A percentile compares a stretch with the other conserved stretches of the same genome.
Evolutionary conservation across 2,888 invertebrate genomes (phyloP).

Genomic region (Nomada goodeniana): DNA sequence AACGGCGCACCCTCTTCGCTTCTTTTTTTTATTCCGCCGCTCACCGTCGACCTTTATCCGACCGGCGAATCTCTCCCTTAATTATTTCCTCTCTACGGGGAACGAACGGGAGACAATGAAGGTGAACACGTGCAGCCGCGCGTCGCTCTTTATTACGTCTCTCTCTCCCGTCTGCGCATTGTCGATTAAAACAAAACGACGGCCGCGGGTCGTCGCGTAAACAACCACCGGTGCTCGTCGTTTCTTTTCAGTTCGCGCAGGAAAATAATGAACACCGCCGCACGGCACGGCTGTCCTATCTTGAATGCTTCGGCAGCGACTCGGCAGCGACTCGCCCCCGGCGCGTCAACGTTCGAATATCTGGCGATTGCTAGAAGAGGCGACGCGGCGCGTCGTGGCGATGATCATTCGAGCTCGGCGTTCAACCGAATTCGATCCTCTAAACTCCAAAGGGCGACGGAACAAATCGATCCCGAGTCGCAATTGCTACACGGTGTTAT

Average conservation of each 20-base stretch:
- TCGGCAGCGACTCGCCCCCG: too few species aligned
- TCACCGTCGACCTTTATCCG: slow-evolving; percentile 59
- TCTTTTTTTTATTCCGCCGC: slow-evolving; percentile 36
- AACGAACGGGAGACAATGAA: slow-evolving; percentile 63
- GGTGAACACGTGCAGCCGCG: slow-evolving; percentile 76
- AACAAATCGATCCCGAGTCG: too few species aligned
- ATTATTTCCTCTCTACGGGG: slow-evolving; percentile 79
- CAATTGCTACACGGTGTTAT: too few species aligned
- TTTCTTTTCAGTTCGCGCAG: slow-evolving; percentile 10
- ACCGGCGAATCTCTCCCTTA: slow-evolving; percentile 72
- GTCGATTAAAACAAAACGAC: slow-evolving; percentile 76
- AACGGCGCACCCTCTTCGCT: slow-evolving; percentile 14
- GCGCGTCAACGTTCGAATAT: too few species aligned
- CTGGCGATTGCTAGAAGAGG: too few species aligned
- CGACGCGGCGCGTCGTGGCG: too few species aligned
- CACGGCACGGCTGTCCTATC: slow-evolving; percentile 25
- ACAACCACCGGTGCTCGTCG: slow-evolving; percentile 42
- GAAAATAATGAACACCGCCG: slow-evolving; percentile 62
- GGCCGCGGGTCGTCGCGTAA: slow-evolving; percentile 66
- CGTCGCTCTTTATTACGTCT: slow-evolving; percentile 68
- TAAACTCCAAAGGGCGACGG: too few species aligned
- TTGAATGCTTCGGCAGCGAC: too few species aligned
- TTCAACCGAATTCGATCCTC: too few species aligned
- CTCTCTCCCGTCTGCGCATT: slow-evolving; percentile 65
- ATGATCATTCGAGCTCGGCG: too few species aligned